A percentile compares a stretch with the other conserved stretches of the same genome.
These are phyloP conservation scores for Sciurus niger DNA, from an alignment of 2,113 vertebrate genomes.

Conservation along the genomic window DNA sequence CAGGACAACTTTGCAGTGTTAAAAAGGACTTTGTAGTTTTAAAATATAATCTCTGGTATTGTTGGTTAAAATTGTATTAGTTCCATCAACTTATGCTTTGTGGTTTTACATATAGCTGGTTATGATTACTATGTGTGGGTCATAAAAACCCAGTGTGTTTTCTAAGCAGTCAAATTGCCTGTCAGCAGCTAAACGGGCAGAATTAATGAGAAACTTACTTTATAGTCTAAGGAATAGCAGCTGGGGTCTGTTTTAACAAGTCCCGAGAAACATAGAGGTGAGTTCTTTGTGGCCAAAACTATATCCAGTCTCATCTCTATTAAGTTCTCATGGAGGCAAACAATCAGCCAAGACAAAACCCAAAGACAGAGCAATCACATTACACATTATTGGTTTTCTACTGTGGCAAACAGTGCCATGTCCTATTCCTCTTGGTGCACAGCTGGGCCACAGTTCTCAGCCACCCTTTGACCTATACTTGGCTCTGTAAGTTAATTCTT, in stretches of 20 bases:
- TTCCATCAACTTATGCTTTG: slow-evolving; percentile 76
- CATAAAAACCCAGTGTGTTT: slow-evolving; percentile 83
- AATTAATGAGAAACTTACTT: slow-evolving; percentile 84
- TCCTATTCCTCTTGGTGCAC: background rate
- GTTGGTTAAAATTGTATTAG: slow-evolving; percentile 70
- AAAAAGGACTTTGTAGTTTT: slow-evolving; percentile 32
- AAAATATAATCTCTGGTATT: slow-evolving; percentile 73
- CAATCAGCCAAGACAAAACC: slow-evolving; percentile 37
- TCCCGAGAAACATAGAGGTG: slow-evolving; percentile 63
- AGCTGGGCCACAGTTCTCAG: background rate
- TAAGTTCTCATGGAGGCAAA: slow-evolving; percentile 55
- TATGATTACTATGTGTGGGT: slow-evolving; percentile 82
- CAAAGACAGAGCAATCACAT: slow-evolving; percentile 19
- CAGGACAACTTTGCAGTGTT: slow-evolving; percentile 35
- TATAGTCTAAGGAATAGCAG: slow-evolving; percentile 79
- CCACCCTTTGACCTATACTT: background rate
- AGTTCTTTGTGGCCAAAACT: slow-evolving; percentile 68
- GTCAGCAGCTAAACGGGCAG: slow-evolving; percentile 78
- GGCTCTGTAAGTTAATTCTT: background rate
- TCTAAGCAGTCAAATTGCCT: slow-evolving; percentile 82
- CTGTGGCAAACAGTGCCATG: background rate
- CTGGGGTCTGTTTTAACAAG: slow-evolving; percentile 81
- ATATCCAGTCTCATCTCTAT: slow-evolving; percentile 31
- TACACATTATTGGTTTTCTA: background rate
- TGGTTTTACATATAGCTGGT: slow-evolving; percentile 80